A percentile compares a stretch with the other conserved stretches of the same genome.
phyloP scores from a whole-genome alignment of 1,140 invertebrate genomes.

The Drosophila oshimai region DNA sequence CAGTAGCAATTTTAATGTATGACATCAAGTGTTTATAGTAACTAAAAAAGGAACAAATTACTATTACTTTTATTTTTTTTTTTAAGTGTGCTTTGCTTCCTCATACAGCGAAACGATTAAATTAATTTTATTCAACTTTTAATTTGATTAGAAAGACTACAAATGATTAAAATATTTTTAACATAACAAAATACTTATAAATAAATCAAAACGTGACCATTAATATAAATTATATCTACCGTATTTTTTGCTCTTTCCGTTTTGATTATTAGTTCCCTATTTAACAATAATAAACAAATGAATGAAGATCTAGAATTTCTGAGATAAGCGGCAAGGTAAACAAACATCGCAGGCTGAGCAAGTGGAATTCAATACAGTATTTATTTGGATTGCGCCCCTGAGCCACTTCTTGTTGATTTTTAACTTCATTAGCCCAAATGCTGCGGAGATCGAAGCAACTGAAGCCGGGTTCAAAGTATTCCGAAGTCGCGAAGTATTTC shows the following conservation, averaged over 20 bases:
- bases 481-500: conserved; percentile 12
- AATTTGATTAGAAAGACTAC: too few species aligned
- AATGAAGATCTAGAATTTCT: conserved; percentile 3
- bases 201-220: too few species aligned
- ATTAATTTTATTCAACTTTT: too few species aligned
- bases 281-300: background rate
- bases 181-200: too few species aligned
- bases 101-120: too few species aligned
- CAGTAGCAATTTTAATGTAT: background rate
- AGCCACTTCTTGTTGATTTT: background rate
- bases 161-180: too few species aligned
- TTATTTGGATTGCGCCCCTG: background rate
- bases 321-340: conserved; percentile 9
- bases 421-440: conserved; percentile 13
- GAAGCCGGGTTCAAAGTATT: conserved; percentile 59
- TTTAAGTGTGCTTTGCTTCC: background rate
- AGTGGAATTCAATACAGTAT: background rate
- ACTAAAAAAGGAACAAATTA: background rate
- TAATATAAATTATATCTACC: background rate
- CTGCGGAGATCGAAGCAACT: conserved; percentile 11
- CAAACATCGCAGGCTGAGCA: background rate
- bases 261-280: background rate
- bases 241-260: background rate
- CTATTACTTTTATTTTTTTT: background rate
- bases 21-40: conserved; percentile 28